Percentiles rank a stretch among this genome's conserved stretches.
phyloP scores from a whole-genome alignment of 1,140 invertebrate genomes.

The Pseudomyrmex flavicornis region DNA sequence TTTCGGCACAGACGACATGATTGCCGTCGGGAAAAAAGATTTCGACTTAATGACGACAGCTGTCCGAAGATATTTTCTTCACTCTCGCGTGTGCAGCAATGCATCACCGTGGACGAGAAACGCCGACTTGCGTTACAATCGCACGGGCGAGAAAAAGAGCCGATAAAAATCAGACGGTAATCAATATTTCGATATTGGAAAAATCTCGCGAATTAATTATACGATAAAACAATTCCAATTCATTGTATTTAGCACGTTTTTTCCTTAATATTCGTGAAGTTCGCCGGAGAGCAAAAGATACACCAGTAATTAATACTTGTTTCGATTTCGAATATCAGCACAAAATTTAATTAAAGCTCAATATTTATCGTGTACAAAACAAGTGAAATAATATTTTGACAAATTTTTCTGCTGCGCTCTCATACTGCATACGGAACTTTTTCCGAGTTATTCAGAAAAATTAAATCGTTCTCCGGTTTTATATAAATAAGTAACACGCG shows the following conservation, averaged over 20 bases:
- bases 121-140: neutral
- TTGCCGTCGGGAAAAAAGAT: neutral
- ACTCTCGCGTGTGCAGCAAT: neutral
- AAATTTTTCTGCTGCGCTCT: neutral
- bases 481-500: neutral
- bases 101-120: no score
- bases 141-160: neutral
- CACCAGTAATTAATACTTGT: slow-evolving; percentile 26
- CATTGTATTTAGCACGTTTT: neutral
- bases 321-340: neutral
- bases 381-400: slow-evolving; percentile 13
- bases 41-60: slow-evolving; percentile 20
- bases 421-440: neutral
- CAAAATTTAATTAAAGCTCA: slow-evolving; percentile 24
- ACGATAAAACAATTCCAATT: neutral
- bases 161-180: neutral
- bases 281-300: neutral
- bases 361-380: neutral
- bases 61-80: slow-evolving; percentile 28
- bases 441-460: neutral
- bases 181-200: slow-evolving; percentile 8
- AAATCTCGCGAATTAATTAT: slow-evolving; percentile 12
- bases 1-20: neutral
- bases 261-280: slow-evolving; percentile 15
- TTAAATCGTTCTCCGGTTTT: neutral